Evolutionary conservation across 2,113 vertebrate species (phyloP).

Genomic region (Xiphias gladius): DNA sequence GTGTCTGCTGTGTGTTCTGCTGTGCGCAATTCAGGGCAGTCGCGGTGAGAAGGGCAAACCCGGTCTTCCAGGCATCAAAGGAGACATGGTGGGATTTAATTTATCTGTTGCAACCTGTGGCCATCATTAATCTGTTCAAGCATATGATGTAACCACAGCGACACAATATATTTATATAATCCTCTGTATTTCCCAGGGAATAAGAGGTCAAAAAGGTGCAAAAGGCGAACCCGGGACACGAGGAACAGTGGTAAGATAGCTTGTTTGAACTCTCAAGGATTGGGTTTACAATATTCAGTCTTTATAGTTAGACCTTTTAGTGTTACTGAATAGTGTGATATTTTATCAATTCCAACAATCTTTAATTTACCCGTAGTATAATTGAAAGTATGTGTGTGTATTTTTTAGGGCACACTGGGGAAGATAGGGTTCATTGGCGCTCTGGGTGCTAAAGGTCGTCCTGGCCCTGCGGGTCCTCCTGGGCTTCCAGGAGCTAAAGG

Average conservation of each 20-base stretch:
- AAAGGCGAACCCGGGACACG: constrained; percentile 73
- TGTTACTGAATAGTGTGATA: not conserved
- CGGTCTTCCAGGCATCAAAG: constrained; percentile 69
- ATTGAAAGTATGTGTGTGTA: not conserved
- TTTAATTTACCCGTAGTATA: not conserved
- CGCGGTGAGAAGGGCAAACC: constrained; percentile 66
- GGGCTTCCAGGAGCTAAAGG: constrained; percentile 77
- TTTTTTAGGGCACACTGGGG: constrained; percentile 74
- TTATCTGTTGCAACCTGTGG: not conserved
- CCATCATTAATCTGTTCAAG: not conserved
- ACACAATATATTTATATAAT: not conserved
- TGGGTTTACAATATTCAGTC: not conserved
- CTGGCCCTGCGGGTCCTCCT: constrained; percentile 71
- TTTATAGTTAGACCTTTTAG: not conserved
- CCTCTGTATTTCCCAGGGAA: constrained; percentile 69
- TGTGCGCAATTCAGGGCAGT: constrained; percentile 73
- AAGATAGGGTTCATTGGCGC: constrained; percentile 67
- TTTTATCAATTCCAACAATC: not conserved
- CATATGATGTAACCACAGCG: constrained; percentile 16
- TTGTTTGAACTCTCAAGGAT: not conserved
- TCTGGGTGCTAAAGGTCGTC: constrained; percentile 74
- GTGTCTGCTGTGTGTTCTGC: constrained; percentile 36
- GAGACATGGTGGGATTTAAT: constrained; percentile 67
- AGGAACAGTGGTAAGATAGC: constrained; percentile 67
- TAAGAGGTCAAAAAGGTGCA: constrained; percentile 61